A percentile compares a stretch with the other conserved stretches of the same genome.
Conservation (phyloP, 1,140 invertebrate species). For the Sogatella furcifera region DNA sequence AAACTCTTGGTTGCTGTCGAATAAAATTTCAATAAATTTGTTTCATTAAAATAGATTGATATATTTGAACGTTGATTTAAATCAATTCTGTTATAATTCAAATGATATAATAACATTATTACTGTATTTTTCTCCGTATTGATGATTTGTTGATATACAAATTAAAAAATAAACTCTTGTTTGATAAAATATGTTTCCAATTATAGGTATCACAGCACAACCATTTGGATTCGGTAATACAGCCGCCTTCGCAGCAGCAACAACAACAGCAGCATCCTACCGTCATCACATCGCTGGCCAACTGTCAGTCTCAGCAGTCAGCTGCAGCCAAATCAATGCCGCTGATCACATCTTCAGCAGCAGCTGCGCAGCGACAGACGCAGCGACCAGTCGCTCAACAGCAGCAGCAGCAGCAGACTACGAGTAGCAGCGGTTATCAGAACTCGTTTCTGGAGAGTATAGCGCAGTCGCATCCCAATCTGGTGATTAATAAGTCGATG, state of each 20-base stretch:
- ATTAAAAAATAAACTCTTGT: too few species aligned
- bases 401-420: background rate
- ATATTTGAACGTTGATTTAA: too few species aligned
- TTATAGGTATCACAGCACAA: too few species aligned
- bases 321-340: background rate
- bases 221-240: background rate
- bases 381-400: constrained; percentile 1
- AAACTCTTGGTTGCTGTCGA: too few species aligned
- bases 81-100: too few species aligned
- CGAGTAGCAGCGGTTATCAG: constrained; percentile 17
- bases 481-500: constrained; percentile 26
- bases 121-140: too few species aligned
- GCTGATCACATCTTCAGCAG: background rate
- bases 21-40: too few species aligned
- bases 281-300: constrained; percentile 13
- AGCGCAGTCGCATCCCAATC: constrained; percentile 25
- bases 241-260: too few species aligned
- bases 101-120: too few species aligned
- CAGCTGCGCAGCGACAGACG: background rate
- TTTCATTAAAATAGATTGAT: too few species aligned
- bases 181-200: too few species aligned
- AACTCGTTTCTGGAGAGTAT: constrained; percentile 26
- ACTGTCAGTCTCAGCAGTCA: constrained; percentile 2
- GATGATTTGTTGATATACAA: too few species aligned
- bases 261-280: constrained; percentile 4